Evolutionary conservation across 2,797 vertebrate species (phyloP).

Genomic region (Protonibea diacanthus): DNA sequence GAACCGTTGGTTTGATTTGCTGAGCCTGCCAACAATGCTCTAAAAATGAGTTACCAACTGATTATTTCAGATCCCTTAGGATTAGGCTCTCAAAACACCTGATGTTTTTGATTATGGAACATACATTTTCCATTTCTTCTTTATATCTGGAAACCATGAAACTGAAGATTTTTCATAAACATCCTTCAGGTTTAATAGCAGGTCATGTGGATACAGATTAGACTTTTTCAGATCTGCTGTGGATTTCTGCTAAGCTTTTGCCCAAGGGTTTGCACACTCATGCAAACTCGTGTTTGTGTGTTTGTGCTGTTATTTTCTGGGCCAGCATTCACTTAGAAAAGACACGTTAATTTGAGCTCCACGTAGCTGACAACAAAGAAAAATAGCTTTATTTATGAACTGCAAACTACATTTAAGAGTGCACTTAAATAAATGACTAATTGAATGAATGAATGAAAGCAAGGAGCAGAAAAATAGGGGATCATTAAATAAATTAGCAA

Average conservation of each 20-base stretch:
- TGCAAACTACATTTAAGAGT: conserved; percentile 48
- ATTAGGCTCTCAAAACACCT: conserved; percentile 46
- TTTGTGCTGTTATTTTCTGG: conserved; percentile 50
- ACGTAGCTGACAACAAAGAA: conserved; percentile 40
- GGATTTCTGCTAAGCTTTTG: conserved; percentile 54
- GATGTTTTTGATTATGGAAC: conserved; percentile 52
- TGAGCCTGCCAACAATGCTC: conserved; percentile 36
- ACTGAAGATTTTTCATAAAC: conserved; percentile 56
- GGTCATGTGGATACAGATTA: conserved; percentile 69
- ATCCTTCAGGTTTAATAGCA: conserved; percentile 59
- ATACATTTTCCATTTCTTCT: conserved; percentile 62
- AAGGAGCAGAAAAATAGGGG: conserved; percentile 22
- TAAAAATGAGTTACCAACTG: conserved; percentile 66
- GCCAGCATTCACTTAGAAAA: conserved; percentile 49
- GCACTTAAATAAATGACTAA: conserved; percentile 42
- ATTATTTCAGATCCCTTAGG: conserved; percentile 55
- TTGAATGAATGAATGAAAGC: conserved; percentile 33
- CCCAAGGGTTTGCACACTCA: conserved; percentile 42
- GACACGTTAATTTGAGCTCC: conserved; percentile 48
- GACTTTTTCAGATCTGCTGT: conserved; percentile 63
- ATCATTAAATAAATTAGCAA: conserved; percentile 20
- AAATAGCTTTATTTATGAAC: conserved; percentile 32
- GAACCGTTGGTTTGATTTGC: conserved; percentile 29
- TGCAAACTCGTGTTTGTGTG: not conserved
- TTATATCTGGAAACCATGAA: conserved; percentile 56